These are phyloP conservation scores for Anisognathus igniventris DNA, from an alignment of 2,797 vertebrate genomes.

Conservation along the genomic window DNA sequence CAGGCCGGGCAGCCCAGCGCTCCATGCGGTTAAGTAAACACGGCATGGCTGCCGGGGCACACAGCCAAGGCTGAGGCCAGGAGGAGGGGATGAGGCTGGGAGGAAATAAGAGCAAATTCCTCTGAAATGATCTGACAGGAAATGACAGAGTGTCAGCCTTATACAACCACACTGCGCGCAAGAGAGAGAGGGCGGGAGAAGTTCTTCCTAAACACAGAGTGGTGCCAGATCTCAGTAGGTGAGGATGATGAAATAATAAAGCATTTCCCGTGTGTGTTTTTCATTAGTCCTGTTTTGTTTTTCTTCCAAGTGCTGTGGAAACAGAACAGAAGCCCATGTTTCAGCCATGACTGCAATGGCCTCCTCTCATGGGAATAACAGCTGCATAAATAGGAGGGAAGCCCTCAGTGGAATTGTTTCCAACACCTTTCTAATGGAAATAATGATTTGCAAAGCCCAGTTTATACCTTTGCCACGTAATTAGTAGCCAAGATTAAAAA, in stretches of 20 bases:
- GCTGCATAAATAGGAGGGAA: conserved; percentile 86
- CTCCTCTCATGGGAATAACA: conserved; percentile 86
- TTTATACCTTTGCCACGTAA: conserved; percentile 81
- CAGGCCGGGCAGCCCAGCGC: conserved; percentile 50
- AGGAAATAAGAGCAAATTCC: conserved; percentile 96
- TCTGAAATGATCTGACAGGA: conserved; percentile 91
- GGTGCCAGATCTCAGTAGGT: conserved; percentile 93
- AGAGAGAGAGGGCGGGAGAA: conserved; percentile 75
- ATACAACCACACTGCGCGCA: conserved; percentile 68
- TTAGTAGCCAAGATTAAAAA: conserved; percentile 81
- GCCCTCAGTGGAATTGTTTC: conserved; percentile 79
- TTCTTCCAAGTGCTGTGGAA: conserved; percentile 97
- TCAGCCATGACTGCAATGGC: conserved; percentile 86
- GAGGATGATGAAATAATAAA: conserved; percentile 99
- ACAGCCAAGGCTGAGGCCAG: conserved; percentile 71
- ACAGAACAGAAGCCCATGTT: conserved; percentile 92
- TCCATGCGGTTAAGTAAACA: conserved; percentile 83
- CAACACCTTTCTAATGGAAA: conserved; percentile 91
- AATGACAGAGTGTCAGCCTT: conserved; percentile 86
- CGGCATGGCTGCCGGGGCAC: conserved; percentile 70
- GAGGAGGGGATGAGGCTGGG: conserved; percentile 70
- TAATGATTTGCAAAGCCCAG: conserved; percentile 91
- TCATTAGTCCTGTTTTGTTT: conserved; percentile 96
- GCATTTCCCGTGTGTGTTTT: conserved; percentile 99
- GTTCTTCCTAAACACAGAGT: conserved; percentile 83